These are phyloP conservation scores for Hydropsyche betteni DNA, from an alignment of 2,888 invertebrate genomes.

Conservation along the genomic window DNA sequence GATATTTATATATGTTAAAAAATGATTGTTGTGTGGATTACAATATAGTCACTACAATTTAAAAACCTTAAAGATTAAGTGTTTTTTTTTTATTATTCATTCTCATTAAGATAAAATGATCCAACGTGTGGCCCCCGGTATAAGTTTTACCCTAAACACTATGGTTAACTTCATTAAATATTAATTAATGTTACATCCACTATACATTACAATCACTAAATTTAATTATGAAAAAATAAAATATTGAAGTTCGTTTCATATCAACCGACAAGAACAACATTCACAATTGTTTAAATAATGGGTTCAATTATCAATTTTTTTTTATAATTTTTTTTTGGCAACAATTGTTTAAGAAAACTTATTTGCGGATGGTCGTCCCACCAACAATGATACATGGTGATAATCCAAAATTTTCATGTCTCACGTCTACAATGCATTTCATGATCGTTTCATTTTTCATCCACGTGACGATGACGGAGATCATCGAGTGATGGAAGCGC, in stretches of 20 bases:
- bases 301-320: slow-evolving; percentile 42
- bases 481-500: slow-evolving; percentile 16
- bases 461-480: neutral
- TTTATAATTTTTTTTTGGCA: slow-evolving; percentile 60
- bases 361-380: no score
- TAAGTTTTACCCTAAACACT: slow-evolving; percentile 45
- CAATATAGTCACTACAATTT: slow-evolving; percentile 39
- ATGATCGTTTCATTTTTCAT: neutral
- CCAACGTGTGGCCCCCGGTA: slow-evolving; percentile 50
- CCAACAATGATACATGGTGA: neutral
- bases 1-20: slow-evolving; percentile 19
- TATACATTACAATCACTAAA: slow-evolving; percentile 33
- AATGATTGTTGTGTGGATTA: slow-evolving; percentile 38
- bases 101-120: slow-evolving; percentile 45
- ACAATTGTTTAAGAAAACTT: slow-evolving; percentile 61
- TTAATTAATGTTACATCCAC: slow-evolving; percentile 46
- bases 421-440: neutral
- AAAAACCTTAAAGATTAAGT: slow-evolving; percentile 43
- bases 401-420: neutral
- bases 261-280: slow-evolving; percentile 50
- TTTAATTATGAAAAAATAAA: slow-evolving; percentile 51
- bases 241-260: slow-evolving; percentile 49
- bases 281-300: slow-evolving; percentile 49
- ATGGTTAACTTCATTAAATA: slow-evolving; percentile 36
- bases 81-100: slow-evolving; percentile 28